Evolutionary conservation across 1,140 invertebrate genomes (phyloP), one percentile per base, ranked within the genome.

Genomic region (Halyomorpha halys): DNA sequence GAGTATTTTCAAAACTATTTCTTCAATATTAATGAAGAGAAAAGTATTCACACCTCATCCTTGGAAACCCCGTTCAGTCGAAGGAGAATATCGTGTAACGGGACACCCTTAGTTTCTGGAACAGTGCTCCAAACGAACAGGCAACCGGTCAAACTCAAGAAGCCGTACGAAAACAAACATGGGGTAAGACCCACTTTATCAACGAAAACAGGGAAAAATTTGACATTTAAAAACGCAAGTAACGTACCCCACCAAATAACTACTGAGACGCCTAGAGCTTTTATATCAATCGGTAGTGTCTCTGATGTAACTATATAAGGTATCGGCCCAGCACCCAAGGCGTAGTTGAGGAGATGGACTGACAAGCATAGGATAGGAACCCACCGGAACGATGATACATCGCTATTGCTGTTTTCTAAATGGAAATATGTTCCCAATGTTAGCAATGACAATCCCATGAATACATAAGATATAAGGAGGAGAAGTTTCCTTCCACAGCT

Each of bases 121-220:
- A 82, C 73, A 49, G 76, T 70, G 65, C 75, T 73, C 47, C 82
- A 83, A 27, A 44, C 56, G 71, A 90, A 90, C 18, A 87, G 69
- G 1, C 86, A 79, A 0, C 85, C 86, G 2, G 82, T 3, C 0
- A 82, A 73, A 79, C 90, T 91, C 66, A 91, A 81, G 0, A 72
- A 77, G 15, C 84, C 83, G 72, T 92, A 95, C 66, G 92, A 80
- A 82, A 86, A 93, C 76, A 94, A 97, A 1, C 86, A 85, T 15
- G 79, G 79, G 69, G 83, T 81, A 5, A 81, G 79, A 0, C 89
- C 89, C 6, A 92, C 76, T 0, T n/a, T 6, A 4, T 15, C 19
- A n/a, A 25, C 63, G 8, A 66, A 44, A 18, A 34, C 30, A 54
- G 61, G 65, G 30, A 53, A 67, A 8, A 67, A 53, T 56, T 64